phyloP scores from a whole-genome alignment of 2,113 vertebrate genomes.

The Australoheros scitulus region DNA sequence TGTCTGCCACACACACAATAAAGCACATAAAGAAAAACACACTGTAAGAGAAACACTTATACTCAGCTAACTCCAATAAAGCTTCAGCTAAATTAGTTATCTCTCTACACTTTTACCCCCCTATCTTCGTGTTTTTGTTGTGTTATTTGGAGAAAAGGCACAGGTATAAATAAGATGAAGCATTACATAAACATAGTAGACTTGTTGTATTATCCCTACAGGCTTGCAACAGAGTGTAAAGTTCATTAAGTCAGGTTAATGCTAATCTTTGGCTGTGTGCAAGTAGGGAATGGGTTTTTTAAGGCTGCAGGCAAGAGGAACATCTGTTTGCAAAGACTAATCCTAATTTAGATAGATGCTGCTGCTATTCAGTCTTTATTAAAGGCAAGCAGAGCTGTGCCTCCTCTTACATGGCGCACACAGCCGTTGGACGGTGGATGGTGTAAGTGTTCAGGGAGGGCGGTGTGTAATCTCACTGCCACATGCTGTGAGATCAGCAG shows the following conservation, averaged over 20 bases:
- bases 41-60: conserved; percentile 7
- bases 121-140: conserved; percentile 8
- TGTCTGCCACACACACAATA: conserved; percentile 21
- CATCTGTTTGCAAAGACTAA: conserved; percentile 77
- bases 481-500: conserved; percentile 54
- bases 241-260: conserved; percentile 79
- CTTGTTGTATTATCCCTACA: conserved; percentile 68
- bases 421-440: not conserved
- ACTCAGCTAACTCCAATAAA: not conserved
- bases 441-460: conserved; percentile 35
- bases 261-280: conserved; percentile 70
- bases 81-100: not conserved
- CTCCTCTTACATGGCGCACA: conserved; percentile 32
- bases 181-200: conserved; percentile 59
- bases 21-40: conserved; percentile 27
- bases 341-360: conserved; percentile 68
- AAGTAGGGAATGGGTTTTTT: conserved; percentile 63
- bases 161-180: conserved; percentile 46
- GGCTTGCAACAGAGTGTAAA: conserved; percentile 77
- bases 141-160: not conserved
- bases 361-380: conserved; percentile 53
- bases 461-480: conserved; percentile 47
- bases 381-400: conserved; percentile 49
- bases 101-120: not conserved
- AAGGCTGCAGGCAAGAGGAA: conserved; percentile 77